Evolutionary conservation across 2,113 vertebrate species (phyloP).

Genomic region (Pollimyrus isidori): DNA sequence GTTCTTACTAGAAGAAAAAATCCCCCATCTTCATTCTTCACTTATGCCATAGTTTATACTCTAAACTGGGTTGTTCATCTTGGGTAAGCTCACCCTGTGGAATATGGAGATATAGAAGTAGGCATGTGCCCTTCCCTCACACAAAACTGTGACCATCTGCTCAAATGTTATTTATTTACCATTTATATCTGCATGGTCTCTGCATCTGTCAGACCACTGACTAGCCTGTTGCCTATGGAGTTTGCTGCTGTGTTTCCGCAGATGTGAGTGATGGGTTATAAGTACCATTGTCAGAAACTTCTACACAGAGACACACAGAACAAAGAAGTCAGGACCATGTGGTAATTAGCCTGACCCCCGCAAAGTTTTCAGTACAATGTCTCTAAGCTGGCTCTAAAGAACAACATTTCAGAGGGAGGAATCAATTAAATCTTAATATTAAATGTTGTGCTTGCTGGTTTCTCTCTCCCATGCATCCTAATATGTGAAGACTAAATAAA

Average conservation of each 20-base stretch:
- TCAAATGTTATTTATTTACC: not conserved
- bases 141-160: not conserved
- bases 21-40: not conserved
- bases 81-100: not conserved
- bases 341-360: not conserved
- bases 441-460: not conserved
- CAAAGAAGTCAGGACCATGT: not conserved
- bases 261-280: not conserved
- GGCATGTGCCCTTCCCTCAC: not conserved
- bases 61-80: not conserved
- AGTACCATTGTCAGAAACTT: not conserved
- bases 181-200: not conserved
- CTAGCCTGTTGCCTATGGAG: not conserved
- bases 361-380: not conserved
- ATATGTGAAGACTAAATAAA: not conserved
- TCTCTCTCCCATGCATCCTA: not conserved
- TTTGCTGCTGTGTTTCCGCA: not conserved
- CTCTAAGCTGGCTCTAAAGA: not conserved
- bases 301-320: not conserved
- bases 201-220: not conserved
- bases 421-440: not conserved
- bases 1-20: not conserved
- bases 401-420: not conserved
- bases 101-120: not conserved
- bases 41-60: not conserved